These are phyloP conservation scores for Macrosiphum euphorbiae DNA, from an alignment of 2,888 invertebrate species.

Conservation along the genomic window DNA sequence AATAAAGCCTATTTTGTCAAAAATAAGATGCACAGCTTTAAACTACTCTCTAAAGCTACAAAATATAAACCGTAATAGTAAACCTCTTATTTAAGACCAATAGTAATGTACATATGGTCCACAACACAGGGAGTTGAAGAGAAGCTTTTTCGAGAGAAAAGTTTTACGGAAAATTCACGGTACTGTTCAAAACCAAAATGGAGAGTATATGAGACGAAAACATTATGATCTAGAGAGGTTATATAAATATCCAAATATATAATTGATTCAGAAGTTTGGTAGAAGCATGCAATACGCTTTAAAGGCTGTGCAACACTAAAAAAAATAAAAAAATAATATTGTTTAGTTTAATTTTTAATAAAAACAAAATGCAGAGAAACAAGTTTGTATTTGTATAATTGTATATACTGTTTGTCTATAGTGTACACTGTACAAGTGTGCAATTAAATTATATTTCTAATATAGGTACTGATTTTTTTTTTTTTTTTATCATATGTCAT, in stretches of 20 bases:
- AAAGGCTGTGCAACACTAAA: not conserved
- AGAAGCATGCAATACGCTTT: not conserved
- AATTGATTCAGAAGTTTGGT: not conserved
- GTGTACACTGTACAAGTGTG: not conserved
- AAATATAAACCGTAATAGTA: not conserved
- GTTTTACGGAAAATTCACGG: not conserved
- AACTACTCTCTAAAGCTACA: not conserved
- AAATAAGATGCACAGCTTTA: not conserved
- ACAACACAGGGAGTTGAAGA: not conserved
- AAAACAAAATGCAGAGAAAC: not conserved
- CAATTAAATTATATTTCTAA: slow-evolving; percentile 2
- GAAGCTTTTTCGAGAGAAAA: not conserved
- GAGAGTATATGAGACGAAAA: not conserved
- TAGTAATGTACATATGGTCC: not conserved
- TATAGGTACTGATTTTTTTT: not conserved
- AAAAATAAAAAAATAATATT: not conserved
- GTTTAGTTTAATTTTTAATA: not conserved
- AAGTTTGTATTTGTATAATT: not conserved
- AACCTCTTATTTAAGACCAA: not conserved
- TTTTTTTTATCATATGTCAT: not conserved
- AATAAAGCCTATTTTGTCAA: not conserved
- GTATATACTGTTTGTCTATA: not conserved
- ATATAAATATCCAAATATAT: not conserved
- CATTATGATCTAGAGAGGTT: not conserved
- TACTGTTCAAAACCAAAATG: too few relatives aligned